Evolutionary conservation across 2,888 invertebrate genomes (phyloP), one percentile per base, ranked within the genome.

Genomic region (Drosophila kuntzei): DNA sequence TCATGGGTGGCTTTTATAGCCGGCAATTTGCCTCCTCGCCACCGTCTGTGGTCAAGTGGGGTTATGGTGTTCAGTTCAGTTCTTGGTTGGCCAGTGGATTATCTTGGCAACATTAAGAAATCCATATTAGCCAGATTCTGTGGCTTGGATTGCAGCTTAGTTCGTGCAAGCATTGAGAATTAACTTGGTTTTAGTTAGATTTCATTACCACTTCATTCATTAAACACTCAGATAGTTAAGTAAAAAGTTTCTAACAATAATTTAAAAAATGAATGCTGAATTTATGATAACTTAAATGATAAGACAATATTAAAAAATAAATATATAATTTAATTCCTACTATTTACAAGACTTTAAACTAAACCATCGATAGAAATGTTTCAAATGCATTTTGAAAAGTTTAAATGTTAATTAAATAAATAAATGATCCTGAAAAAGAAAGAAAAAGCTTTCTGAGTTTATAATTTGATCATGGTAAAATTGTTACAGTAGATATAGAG

Each of bases 11-110:
- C n/a, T 60, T 71, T 75, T 68, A 78, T 75, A 60, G 71, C 57
- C 59, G 44, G 67, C 74, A 78, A 75, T 78, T 77, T 78, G 78
- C 71, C 44, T 20, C 65, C 49, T 46, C 49, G 37, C 34, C 64
- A 29, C 8, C 51, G 69, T 65, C 59, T 67, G 76, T 68, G 79
- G 79, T 79, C 79, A 79, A 74, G 49, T 71, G 58, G 58, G 53
- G 58, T 59, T 60, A 49, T 49, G 61, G 22, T 34, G 25, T 6
- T 18, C 14, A 7, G 16, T 37, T 18, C 29, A 7, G 16, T 37
- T 18, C 29, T 43, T 46, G 44, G 46, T 53, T 57, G 44, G 58
- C 59, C 47, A 46, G 39, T 61, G 55, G 60, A 60, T 70, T 62
- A 70, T 62, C 62, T 70, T 60, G 54, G 44, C 57, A 58, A 49